Evolutionary conservation across 2,888 invertebrate species (phyloP), one percentile per base, ranked within the genome.

Genomic region (Cheilosia pagana): DNA sequence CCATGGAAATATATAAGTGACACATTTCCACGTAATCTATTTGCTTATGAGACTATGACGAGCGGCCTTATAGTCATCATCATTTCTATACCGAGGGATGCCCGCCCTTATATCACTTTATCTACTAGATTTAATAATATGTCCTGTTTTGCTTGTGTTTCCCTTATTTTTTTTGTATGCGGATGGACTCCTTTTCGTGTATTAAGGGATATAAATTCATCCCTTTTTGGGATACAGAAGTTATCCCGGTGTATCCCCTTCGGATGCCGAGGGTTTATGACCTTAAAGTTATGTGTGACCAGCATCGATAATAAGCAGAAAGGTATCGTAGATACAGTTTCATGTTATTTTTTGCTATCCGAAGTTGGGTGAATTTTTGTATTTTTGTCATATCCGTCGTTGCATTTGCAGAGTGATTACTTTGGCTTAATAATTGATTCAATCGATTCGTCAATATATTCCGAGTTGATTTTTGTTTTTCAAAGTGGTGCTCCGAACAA

Each of bases 21-120:
- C 87, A 87, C 82, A 87, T 87, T 87, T 87, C 86, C 87, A 87
- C 87, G 87, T 88, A 88, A 88, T 88, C 87, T 87, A 88, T 88
- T 88, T 88, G 87, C 83, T 87, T 86, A 86, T 86, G 85, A 85
- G 85, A 85, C 85, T 85, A 85, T 85, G 85, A 85, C 85, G 85
- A 85, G 86, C 81, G 48, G 77, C 81, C 81, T 82, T 75, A 82
- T 82, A 76, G 86, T 83, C 68, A 74, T 83, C 83, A 83, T 83
- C 79, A 83, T 83, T 83, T 72, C 31, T 50, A 19, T 63, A 55
- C 25, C 31, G 59, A 81, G 79, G 85, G 85, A 81, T 85, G 60
- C 70, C 65, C 77, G 86, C 86, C 81, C 81, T 87, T 87, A 87
- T 86, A 87, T 87, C 82, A 86, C 86, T 86, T 87, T 86, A 87